phyloP scores from a whole-genome alignment of 2,113 vertebrate genomes.

The Alethe castanea region DNA sequence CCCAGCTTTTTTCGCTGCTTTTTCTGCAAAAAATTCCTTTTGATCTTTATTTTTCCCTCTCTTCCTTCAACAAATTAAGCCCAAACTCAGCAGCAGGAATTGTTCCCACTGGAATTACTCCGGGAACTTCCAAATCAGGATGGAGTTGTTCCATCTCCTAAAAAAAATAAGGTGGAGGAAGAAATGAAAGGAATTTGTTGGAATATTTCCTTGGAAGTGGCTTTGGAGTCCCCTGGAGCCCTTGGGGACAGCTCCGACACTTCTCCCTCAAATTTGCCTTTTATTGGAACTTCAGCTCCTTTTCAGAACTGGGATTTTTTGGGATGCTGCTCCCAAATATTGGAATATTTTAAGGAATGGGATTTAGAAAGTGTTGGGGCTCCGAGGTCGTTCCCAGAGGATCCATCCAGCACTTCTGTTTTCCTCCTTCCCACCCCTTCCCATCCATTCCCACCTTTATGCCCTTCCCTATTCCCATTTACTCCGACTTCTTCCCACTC shows the following conservation, averaged over 20 bases:
- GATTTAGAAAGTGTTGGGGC: not conserved
- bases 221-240: fast-evolving
- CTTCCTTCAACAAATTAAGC: not conserved
- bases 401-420: fast-evolving
- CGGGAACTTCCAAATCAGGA: not conserved
- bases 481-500: too few relatives aligned
- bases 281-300: not conserved
- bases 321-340: not conserved
- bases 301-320: fast-evolving
- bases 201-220: not conserved
- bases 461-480: too few relatives aligned
- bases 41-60: not conserved
- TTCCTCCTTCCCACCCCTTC: not conserved
- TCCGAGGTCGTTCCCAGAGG: not conserved
- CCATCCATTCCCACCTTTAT: too few relatives aligned
- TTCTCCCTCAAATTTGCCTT: not conserved
- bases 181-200: not conserved
- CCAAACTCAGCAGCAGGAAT: not conserved
- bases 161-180: not conserved
- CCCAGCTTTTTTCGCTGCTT: not conserved
- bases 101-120: not conserved
- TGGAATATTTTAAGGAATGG: not conserved
- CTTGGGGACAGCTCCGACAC: not conserved
- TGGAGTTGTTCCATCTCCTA: not conserved
- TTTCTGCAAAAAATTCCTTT: not conserved